Evolutionary conservation across 2,888 invertebrate species (phyloP), one percentile per base, ranked within the genome.

Genomic region (Candidula unifasciata): DNA sequence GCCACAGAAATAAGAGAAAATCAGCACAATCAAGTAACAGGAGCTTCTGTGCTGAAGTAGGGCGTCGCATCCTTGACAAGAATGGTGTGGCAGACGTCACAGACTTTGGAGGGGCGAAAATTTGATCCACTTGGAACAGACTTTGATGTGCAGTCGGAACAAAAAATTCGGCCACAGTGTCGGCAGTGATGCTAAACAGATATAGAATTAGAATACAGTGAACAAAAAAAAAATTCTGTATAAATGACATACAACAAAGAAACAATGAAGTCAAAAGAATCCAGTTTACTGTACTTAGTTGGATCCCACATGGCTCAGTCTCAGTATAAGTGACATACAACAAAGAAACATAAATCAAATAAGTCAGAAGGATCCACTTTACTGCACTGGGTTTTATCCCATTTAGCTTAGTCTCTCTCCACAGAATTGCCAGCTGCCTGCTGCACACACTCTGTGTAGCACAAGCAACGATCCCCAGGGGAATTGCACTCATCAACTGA

Each of bases 91-190:
- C 99, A 99, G 86, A 99, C 97, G 94, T 97, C 96, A 95, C 99
- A 99, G 88, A 99, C 99, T 93, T 96, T 96, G 84, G 98, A 97
- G 69, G 96, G 96, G 89, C 96, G 95, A 89, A 96, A 95, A 91
- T 97, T 96, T 87, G 98, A 98, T 69, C 99, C 99, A 90, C 96
- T 95, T 90, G 96, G 95, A 89, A 99, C 98, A 73, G 95, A 95
- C 94, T 96, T 96, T 82, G 96, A 94, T 90, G 97, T 95, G 95
- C 99, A 99, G 89, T 96, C 95, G 82, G 95, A 95, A 95, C 99
- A 99, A 95, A 98, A 99, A 91, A 99, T 97, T 93, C 97, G 96
- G 44, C 98, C 99, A 95, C 99, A 99, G 94, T 99, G 99, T 81
- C 96, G 96, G 93, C 98, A 98, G 94, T 97, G 97, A 90, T 96